Conservation (phyloP, 1,140 invertebrate species). For the Anoplolepis gracilipes region DNA sequence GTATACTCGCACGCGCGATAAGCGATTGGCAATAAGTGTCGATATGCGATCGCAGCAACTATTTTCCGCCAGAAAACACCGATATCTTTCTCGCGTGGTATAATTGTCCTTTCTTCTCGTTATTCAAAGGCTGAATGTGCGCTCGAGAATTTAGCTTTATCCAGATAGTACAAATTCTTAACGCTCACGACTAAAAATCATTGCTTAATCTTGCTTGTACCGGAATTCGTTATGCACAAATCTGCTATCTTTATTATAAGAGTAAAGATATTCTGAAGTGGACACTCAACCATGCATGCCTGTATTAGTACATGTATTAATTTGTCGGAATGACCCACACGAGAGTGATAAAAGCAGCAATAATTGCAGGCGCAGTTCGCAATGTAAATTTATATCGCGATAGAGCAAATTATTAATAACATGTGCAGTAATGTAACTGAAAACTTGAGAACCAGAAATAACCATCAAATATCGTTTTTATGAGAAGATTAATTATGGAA, state of each 20-base stretch:
- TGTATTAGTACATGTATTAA: neutral
- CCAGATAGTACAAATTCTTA: neutral
- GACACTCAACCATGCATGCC: neutral
- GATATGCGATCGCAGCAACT: neutral
- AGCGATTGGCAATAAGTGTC: constrained; percentile 33
- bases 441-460: constrained; percentile 16
- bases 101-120: neutral
- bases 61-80: neutral
- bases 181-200: neutral
- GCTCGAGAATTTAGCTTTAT: neutral
- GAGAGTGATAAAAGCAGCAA: constrained; percentile 7
- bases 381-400: constrained; percentile 31
- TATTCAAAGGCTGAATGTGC: neutral
- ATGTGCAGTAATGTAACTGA: neutral
- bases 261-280: neutral
- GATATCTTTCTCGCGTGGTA: constrained; percentile 10
- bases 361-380: constrained; percentile 12
- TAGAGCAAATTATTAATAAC: constrained; percentile 10
- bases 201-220: neutral
- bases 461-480: neutral
- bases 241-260: neutral
- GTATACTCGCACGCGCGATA: constrained; percentile 27
- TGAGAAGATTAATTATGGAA: neutral
- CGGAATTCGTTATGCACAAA: neutral
- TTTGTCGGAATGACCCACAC: constrained; percentile 2